Conservation (phyloP, 2,888 invertebrate species). For the Nipponacmea schrenckii region DNA sequence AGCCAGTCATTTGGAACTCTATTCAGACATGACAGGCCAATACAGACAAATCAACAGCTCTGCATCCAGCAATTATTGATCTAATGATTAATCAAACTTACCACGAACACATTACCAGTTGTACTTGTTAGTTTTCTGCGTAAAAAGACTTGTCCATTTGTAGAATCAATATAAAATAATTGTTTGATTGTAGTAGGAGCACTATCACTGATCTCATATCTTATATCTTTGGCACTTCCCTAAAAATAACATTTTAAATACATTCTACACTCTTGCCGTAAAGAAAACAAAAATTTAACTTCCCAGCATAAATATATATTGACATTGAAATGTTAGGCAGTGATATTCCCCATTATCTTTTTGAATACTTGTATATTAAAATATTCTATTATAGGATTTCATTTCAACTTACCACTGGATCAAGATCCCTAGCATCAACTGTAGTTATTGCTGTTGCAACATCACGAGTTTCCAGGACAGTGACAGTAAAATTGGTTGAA, state of each 20-base stretch:
- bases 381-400: too few relatives aligned
- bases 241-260: neutral
- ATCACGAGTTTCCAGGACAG: neutral
- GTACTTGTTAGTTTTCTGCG: slow-evolving; percentile 34
- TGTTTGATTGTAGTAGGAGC: slow-evolving; percentile 16
- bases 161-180: slow-evolving; percentile 36
- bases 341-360: too few relatives aligned
- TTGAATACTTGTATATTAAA: too few relatives aligned
- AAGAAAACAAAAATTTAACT: too few relatives aligned
- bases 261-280: too few relatives aligned
- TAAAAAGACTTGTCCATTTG: slow-evolving; percentile 40
- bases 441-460: neutral
- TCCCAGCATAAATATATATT: too few relatives aligned
- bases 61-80: too few relatives aligned
- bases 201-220: slow-evolving; percentile 26
- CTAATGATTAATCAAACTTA: slow-evolving; percentile 25
- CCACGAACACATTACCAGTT: slow-evolving; percentile 35
- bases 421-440: neutral
- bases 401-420: neutral
- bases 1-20: too few relatives aligned
- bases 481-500: neutral
- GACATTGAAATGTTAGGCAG: too few relatives aligned
- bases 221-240: neutral
- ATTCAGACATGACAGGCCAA: too few relatives aligned
- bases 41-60: too few relatives aligned